These are phyloP conservation scores for Caenorhabditis doughertyi DNA, from an alignment of 2,888 invertebrate genomes.

Conservation along the genomic window DNA sequence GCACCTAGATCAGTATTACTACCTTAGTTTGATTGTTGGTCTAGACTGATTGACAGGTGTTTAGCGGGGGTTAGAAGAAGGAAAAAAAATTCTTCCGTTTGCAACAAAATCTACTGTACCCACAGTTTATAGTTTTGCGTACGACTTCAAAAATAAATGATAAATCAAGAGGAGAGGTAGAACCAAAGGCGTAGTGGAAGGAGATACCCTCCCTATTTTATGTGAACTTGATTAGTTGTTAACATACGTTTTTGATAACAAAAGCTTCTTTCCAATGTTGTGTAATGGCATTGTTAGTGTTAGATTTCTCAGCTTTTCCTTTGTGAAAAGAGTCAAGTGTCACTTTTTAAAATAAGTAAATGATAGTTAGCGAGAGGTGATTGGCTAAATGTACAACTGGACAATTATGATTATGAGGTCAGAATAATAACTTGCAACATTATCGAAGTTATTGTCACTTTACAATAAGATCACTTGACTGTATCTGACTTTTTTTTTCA, in stretches of 20 bases:
- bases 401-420: no score
- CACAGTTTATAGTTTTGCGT: conserved; percentile 11
- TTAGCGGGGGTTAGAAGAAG: background rate
- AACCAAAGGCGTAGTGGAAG: conserved; percentile 20
- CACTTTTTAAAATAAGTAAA: background rate
- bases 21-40: conserved; percentile 43
- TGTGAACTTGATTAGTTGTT: conserved; percentile 48
- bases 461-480: no score
- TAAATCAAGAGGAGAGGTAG: conserved; percentile 50
- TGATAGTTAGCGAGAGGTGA: no score
- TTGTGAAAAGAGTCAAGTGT: background rate
- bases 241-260: conserved; percentile 53
- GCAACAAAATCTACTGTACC: conserved; percentile 5
- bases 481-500: no score
- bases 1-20: conserved; percentile 28
- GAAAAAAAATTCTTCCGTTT: background rate
- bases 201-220: conserved; percentile 18
- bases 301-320: conserved; percentile 4
- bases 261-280: conserved; percentile 24
- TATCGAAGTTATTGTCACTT: no score
- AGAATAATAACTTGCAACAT: no score
- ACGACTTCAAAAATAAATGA: conserved; percentile 34
- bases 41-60: conserved; percentile 45
- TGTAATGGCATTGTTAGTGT: conserved; percentile 53
- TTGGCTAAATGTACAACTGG: no score